Base-by-base conservation (phyloP, 2,888 invertebrate genomes). In the Scaptomyza caliginosa region DNA sequence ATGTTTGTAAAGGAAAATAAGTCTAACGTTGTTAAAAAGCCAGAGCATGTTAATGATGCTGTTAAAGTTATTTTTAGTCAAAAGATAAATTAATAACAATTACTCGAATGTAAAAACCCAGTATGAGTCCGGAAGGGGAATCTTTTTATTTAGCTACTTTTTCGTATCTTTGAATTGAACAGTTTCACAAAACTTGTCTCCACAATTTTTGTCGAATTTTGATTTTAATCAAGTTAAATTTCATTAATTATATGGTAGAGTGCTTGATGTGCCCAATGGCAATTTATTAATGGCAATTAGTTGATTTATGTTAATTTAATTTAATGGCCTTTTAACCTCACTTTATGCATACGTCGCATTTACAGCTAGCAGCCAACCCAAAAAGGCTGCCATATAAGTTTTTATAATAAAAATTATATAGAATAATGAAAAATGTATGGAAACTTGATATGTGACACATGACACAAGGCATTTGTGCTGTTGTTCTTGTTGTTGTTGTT, bases 211-310 rank as follows among this genome's bases (percentile, higher is more conserved):
- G 30, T 54, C 34, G 13, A 4, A 17, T 34, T n/a, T 54, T 48
- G 74, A 77, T 84, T 76, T 78, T 67, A 76, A 79, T 76, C 48
- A 74, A 68, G 49, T 46, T 71, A 60, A 66, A 71, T 84, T 71
- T 59, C 38, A 51, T 48, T 74, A 86, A 81, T 81, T 83, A 67
- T 71, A 67, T 65, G 56, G 32, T 11, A 23, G 13, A 43, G 50
- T 21, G 60, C 60, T 56, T 21, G 30, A 48, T 43, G 34, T 17
- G 38, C 58, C 86, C 71, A 43, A 48, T 50, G 86, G 84, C 67
- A 60, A 48, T 63, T 67, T 58, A 72, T 68, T 51, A 65, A 70
- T 51, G 64, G 59, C 85, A 86, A 77, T 77, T 84, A 77, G 63
- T 63, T 68, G 50, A 65, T 71, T 83, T 73, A 57, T 63, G 67